Conservation (phyloP, 1,140 invertebrate genomes). For the Listronotus oregonensis region DNA sequence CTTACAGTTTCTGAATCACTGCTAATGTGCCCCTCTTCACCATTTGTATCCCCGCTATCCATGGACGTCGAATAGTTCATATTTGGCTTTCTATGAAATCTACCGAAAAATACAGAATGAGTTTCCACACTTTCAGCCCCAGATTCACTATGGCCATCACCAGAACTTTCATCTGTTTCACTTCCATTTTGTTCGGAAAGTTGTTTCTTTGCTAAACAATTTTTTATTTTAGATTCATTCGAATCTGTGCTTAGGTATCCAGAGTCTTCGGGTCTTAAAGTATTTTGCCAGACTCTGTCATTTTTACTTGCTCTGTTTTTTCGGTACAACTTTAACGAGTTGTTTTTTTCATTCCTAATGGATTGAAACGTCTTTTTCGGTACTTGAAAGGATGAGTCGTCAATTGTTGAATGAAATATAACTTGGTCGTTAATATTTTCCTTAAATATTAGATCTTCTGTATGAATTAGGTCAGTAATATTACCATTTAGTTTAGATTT, state of each 20-base stretch:
- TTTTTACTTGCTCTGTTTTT: conserved; percentile 11
- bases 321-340: conserved; percentile 4
- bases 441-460: conserved; percentile 30
- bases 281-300: conserved; percentile 29
- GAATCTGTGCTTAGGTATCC: conserved; percentile 80
- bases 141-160: conserved; percentile 79
- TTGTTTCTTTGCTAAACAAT: not conserved
- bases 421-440: conserved; percentile 29
- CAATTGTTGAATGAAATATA: conserved; percentile 24
- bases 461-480: conserved; percentile 31
- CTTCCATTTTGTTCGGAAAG: not conserved
- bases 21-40: conserved; percentile 34
- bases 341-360: not conserved
- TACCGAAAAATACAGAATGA: conserved; percentile 78
- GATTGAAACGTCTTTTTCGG: conserved; percentile 6
- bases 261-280: conserved; percentile 63
- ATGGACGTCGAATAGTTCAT: conserved; percentile 20
- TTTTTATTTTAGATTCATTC: conserved; percentile 57
- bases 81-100: conserved; percentile 58
- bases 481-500: conserved; percentile 31
- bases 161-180: conserved; percentile 64
- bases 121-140: conserved; percentile 83
- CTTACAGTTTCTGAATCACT: conserved; percentile 60
- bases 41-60: conserved; percentile 40
- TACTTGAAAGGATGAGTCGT: not conserved